Evolutionary conservation across 2,113 vertebrate genomes (phyloP).

Genomic region (Tonatia bakeri): DNA sequence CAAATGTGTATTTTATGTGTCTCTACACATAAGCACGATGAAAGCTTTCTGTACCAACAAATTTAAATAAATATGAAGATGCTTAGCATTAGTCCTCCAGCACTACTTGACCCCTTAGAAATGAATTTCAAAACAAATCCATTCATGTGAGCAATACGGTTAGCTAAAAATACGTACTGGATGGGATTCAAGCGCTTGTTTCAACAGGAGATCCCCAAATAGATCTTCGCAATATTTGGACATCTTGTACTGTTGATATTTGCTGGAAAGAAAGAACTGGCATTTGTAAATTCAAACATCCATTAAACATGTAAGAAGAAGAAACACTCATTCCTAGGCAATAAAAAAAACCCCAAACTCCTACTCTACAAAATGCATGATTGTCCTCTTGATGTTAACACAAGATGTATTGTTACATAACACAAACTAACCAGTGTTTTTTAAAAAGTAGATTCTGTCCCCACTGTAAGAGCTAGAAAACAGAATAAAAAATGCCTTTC

Average conservation of each 20-base stretch:
- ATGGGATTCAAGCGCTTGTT: slow-evolving; percentile 90
- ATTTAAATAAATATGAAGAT: slow-evolving; percentile 67
- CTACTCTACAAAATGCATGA: slow-evolving; percentile 3
- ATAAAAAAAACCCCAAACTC: background rate
- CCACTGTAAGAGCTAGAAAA: slow-evolving; percentile 24
- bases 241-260: slow-evolving; percentile 99
- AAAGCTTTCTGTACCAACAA: slow-evolving; percentile 39
- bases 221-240: slow-evolving; percentile 98
- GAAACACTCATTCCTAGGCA: slow-evolving; percentile 14
- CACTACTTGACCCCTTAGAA: slow-evolving; percentile 61
- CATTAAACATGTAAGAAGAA: slow-evolving; percentile 52
- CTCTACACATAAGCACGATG: background rate
- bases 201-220: slow-evolving; percentile 96
- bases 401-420: slow-evolving; percentile 44
- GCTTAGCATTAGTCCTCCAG: slow-evolving; percentile 18
- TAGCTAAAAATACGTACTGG: slow-evolving; percentile 83
- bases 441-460: background rate
- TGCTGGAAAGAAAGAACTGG: slow-evolving; percentile 84
- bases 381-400: background rate
- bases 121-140: slow-evolving; percentile 63
- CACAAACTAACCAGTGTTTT: slow-evolving; percentile 32
- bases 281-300: slow-evolving; percentile 63
- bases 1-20: slow-evolving; percentile 13
- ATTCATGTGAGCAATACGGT: slow-evolving; percentile 43
- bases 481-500: slow-evolving; percentile 32